A percentile compares a stretch with the other conserved stretches of the same genome.
Conservation (phyloP, 2,888 invertebrate genomes). For the Polietes domitor region DNA sequence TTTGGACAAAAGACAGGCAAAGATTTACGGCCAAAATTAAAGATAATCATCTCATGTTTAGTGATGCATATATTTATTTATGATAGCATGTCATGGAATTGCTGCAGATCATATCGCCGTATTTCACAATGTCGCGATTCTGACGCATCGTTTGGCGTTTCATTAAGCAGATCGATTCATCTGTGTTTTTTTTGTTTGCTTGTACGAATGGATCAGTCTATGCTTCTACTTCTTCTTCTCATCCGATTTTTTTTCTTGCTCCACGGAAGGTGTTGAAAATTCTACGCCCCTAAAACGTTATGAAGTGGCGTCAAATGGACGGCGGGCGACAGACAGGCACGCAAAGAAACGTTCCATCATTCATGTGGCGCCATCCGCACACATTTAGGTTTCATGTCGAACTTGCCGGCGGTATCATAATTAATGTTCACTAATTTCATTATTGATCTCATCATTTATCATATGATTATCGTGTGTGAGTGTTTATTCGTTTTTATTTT, state of each 20-base stretch:
- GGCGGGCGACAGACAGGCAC: background rate
- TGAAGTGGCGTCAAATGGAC: background rate
- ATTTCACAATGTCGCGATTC: constrained; percentile 14
- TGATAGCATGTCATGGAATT: background rate
- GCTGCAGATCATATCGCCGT: background rate
- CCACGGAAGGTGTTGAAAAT: constrained; percentile 13
- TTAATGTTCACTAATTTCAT: constrained; percentile 18
- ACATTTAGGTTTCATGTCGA: constrained; percentile 11
- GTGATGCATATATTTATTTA: constrained; percentile 8
- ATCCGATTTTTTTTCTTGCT: background rate
- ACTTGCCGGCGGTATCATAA: background rate
- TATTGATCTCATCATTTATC: constrained; percentile 18
- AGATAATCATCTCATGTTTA: background rate
- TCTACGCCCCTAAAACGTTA: background rate
- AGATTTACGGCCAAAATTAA: constrained; percentile 14
- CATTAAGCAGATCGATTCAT: background rate
- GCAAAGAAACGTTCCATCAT: background rate
- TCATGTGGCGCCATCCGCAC: constrained; percentile 8
- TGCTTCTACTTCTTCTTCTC: background rate
- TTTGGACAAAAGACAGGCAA: background rate
- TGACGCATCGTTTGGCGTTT: background rate
- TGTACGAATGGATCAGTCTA: background rate
- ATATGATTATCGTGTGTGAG: background rate
- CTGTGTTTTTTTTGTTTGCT: background rate
- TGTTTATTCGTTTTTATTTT: background rate